These are phyloP conservation scores for Ectobius pallidus DNA, from an alignment of 2,888 invertebrate genomes.

Conservation along the genomic window DNA sequence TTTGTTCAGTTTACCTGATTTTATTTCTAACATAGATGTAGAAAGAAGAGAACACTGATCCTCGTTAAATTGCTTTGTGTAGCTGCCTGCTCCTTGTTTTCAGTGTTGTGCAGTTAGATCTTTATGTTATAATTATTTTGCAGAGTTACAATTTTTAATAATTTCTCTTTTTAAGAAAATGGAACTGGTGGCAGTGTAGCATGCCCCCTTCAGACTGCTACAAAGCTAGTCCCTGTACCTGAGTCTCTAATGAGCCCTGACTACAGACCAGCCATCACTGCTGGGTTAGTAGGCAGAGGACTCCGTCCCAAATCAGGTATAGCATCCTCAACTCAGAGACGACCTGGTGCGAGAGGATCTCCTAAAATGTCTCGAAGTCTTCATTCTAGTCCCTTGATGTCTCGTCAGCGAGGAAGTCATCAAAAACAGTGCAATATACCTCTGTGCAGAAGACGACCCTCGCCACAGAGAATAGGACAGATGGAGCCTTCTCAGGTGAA, in stretches of 20 bases:
- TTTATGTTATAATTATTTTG: no score
- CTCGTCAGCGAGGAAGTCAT: slow-evolving; percentile 4
- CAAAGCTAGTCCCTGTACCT: slow-evolving; percentile 86
- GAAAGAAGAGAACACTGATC: no score
- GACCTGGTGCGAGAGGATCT: slow-evolving; percentile 27
- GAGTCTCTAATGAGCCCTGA: slow-evolving; percentile 88
- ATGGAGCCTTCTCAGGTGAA: slow-evolving; percentile 20
- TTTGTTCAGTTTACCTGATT: no score
- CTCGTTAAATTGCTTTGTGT: no score
- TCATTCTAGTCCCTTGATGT: slow-evolving; percentile 13
- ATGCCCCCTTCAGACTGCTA: slow-evolving; percentile 73
- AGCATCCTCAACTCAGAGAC: neutral
- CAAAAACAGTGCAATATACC: neutral
- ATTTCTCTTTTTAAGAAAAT: no score
- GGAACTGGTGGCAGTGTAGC: neutral
- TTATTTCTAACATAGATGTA: no score
- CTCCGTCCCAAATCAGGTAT: slow-evolving; percentile 30
- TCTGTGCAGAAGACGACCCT: slow-evolving; percentile 4
- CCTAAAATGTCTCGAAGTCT: slow-evolving; percentile 31
- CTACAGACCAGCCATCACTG: slow-evolving; percentile 58
- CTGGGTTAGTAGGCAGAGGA: neutral
- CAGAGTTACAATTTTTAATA: no score
- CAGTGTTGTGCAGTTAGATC: no score
- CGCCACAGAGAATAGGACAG: neutral
- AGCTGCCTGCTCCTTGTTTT: no score